Conservation (phyloP, 2,888 invertebrate species). For the Plagodis dolabraria region DNA sequence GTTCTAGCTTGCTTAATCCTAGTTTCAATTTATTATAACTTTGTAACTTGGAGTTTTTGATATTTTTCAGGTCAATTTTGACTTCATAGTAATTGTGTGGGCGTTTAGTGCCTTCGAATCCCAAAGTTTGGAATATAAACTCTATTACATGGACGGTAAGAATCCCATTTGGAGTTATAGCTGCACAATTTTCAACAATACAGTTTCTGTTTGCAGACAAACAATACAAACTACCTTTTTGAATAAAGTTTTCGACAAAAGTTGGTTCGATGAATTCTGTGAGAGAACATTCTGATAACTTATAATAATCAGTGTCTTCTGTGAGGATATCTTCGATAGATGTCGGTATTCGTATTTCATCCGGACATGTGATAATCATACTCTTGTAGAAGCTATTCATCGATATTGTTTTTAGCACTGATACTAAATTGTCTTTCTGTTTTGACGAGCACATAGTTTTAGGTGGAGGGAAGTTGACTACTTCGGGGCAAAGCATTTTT, state of each 20-base stretch:
- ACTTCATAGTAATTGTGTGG: conserved; percentile 66
- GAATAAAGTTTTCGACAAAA: conserved; percentile 70
- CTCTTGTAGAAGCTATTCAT: conserved; percentile 71
- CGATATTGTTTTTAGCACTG: conserved; percentile 48
- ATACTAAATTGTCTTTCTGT: conserved; percentile 48
- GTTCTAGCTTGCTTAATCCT: conserved; percentile 56
- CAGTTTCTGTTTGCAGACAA: conserved; percentile 62
- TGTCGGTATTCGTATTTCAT: conserved; percentile 62
- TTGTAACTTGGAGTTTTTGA: conserved; percentile 42
- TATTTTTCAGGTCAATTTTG: conserved; percentile 59
- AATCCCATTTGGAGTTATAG: conserved; percentile 68
- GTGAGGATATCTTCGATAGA: conserved; percentile 56
- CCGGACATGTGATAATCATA: conserved; percentile 69
- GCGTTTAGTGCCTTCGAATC: conserved; percentile 68
- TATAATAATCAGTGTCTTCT: conserved; percentile 72
- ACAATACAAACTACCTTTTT: conserved; percentile 64
- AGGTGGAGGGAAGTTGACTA: conserved; percentile 67
- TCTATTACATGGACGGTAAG: conserved; percentile 64
- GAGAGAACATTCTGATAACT: conserved; percentile 55
- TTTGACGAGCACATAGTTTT: conserved; percentile 58
- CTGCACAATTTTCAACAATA: conserved; percentile 65
- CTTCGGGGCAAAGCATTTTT: conserved; percentile 69
- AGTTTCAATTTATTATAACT: conserved; percentile 44
- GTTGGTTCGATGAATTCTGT: conserved; percentile 60
- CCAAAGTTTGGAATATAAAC: conserved; percentile 69